phyloP scores from a whole-genome alignment of 2,113 vertebrate genomes.

The Arenaria interpres region DNA sequence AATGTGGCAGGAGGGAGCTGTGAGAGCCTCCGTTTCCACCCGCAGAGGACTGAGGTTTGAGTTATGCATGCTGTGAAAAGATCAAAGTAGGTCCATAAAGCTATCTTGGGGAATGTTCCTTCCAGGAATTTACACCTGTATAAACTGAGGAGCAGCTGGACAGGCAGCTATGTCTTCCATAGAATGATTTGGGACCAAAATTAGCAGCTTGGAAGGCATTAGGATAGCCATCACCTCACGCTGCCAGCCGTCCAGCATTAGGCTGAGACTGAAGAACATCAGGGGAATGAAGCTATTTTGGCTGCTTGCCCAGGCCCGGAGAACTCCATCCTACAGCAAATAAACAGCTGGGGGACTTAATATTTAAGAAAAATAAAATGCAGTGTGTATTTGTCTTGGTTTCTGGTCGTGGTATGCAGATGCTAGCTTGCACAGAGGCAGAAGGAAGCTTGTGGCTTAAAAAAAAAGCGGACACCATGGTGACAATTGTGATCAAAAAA shows the following conservation, averaged over 20 bases:
- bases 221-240: not conserved
- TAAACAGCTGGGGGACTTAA: not conserved
- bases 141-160: not conserved
- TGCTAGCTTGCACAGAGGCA: not conserved
- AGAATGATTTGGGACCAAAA: not conserved
- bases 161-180: not conserved
- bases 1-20: not conserved
- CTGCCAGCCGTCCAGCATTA: not conserved
- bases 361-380: not conserved
- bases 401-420: not conserved
- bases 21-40: not conserved
- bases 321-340: not conserved
- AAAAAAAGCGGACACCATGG: not conserved
- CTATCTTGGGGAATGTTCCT: not conserved
- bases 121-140: not conserved
- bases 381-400: not conserved
- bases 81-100: not conserved
- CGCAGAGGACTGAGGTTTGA: not conserved
- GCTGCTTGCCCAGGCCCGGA: not conserved
- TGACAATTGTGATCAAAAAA: not conserved
- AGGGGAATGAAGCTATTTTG: constrained; percentile 1
- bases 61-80: not conserved
- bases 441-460: not conserved
- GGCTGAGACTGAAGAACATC: not conserved
- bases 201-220: not conserved